Evolutionary conservation across 1,140 invertebrate genomes (phyloP).

Genomic region (Ceratina australensis): DNA sequence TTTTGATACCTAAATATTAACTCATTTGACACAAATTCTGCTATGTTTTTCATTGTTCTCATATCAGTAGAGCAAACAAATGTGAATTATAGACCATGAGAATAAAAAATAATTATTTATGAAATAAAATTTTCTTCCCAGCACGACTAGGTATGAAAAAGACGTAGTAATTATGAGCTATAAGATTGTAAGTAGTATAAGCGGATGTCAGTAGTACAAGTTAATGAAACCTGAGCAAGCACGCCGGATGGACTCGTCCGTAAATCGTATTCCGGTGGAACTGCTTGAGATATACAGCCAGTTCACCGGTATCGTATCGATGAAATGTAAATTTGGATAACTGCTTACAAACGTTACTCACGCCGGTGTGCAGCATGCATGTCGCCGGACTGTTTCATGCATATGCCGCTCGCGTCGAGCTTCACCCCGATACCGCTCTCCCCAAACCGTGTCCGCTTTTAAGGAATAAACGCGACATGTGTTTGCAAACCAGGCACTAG

Average conservation of each 20-base stretch:
- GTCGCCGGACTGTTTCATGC: constrained; percentile 24
- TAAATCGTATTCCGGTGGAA: constrained; percentile 26
- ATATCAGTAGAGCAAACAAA: no score
- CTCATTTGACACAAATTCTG: no score
- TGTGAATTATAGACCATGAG: no score
- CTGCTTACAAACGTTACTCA: constrained; percentile 43
- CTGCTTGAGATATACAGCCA: constrained; percentile 27
- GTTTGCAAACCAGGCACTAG: not conserved
- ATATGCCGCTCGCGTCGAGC: constrained; percentile 19
- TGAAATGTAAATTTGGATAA: constrained; percentile 63
- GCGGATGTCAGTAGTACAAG: no score
- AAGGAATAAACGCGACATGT: not conserved
- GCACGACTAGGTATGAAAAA: no score
- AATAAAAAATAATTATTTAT: no score
- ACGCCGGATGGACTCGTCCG: not conserved
- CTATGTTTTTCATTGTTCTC: no score
- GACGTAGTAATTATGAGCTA: no score
- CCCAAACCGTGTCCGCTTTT: not conserved
- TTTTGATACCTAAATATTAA: no score
- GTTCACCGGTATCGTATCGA: constrained; percentile 57
- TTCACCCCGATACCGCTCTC: not conserved
- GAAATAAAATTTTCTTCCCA: no score
- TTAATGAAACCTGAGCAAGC: no score
- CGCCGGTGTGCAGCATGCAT: not conserved
- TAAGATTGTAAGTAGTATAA: no score